Base-by-base conservation (phyloP, 1,140 invertebrate species). In the Leptestheria dahalacensis region DNA sequence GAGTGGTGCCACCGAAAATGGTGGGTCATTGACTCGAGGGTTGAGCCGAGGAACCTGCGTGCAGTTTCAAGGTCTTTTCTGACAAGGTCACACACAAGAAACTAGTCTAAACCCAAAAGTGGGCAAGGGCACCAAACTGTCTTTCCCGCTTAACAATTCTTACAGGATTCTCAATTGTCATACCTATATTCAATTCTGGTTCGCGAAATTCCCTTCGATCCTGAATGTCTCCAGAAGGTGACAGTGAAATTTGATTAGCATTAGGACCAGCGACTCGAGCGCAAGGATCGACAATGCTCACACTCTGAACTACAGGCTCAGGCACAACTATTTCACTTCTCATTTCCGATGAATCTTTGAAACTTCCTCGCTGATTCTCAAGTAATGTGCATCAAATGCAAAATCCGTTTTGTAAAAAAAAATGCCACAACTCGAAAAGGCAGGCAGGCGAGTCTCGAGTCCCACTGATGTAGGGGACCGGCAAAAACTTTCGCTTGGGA, bases 121-220 rank as follows among this genome's bases (percentile, higher is more conserved):
- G n/a, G n/a, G 21, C 49, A 24, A 24, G 49, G 23, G 21, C 1
- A n/a, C 11, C 46, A n/a, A 50, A 50, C 25, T 0, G 18, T n/a
- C n/a, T 47, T n/a, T n/a, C n/a, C 46, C 46, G n/a, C n/a, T 47
- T 47, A 11, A 47, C 46, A 47, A 50, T 50, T 50, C 20, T 18
- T 9, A 15, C 10, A 50, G 23, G 11, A 15, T 23, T 18, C 11
- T 50, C 20, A 15, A 50, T 15, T 15, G n/a, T 9, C 23, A 20
- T 50, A 60, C 58, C 58, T 51, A 60, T 52, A 60, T 60, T 49
- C 26, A 60, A 49, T 60, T 60, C 58, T 20, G 58, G 58, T 52
- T 60, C 58, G 20, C 58, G 58, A 51, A 50, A 55, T 54, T 54
- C 47, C 28, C 58, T 21, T 2, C 58, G 47, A 28, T 60, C 48